These are phyloP conservation scores for Donacobius atricapilla DNA, from an alignment of 2,113 vertebrate species.

Conservation along the genomic window DNA sequence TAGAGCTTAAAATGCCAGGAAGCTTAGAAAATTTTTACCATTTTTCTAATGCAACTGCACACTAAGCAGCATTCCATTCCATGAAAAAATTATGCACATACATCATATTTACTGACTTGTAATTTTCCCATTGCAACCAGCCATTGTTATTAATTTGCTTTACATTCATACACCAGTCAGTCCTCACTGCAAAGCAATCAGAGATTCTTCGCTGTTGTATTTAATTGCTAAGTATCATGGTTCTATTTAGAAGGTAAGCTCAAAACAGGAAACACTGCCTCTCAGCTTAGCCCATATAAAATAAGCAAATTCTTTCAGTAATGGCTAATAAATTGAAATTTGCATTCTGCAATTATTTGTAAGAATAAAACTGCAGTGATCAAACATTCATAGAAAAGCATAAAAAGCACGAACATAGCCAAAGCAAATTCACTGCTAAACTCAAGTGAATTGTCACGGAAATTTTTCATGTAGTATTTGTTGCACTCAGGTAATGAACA, in stretches of 20 bases:
- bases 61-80: neutral
- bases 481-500: slow-evolving; percentile 44
- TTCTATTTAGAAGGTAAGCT: neutral
- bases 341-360: slow-evolving; percentile 14
- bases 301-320: neutral
- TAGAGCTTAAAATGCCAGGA: neutral
- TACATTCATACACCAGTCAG: neutral
- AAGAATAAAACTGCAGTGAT: slow-evolving; percentile 22
- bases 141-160: slow-evolving; percentile 5
- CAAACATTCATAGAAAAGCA: neutral
- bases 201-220: neutral
- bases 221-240: neutral
- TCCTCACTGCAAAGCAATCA: neutral
- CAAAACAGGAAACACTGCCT: neutral
- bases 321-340: neutral
- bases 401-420: neutral
- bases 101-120: neutral
- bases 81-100: neutral
- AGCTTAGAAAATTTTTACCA: neutral
- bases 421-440: slow-evolving; percentile 26
- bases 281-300: neutral
- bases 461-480: slow-evolving; percentile 31
- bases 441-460: neutral
- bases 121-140: neutral
- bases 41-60: neutral